A percentile compares a stretch with the other conserved stretches of the same genome.
Conservation (phyloP, 2,113 vertebrate genomes). For the Dromaius novaehollandiae region DNA sequence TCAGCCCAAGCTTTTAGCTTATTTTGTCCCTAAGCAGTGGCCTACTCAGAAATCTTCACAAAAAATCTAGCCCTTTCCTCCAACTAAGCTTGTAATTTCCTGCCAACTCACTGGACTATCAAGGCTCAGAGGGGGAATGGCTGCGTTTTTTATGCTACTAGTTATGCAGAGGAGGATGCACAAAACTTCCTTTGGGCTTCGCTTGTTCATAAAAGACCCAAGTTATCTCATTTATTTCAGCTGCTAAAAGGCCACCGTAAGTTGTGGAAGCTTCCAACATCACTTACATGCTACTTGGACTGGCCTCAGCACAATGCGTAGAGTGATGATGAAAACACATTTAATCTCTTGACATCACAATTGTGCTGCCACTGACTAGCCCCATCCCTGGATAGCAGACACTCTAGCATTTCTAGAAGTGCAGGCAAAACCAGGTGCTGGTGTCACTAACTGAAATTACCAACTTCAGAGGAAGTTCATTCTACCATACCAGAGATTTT, state of each 20-base stretch:
- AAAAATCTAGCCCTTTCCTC: neutral
- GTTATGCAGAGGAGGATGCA: neutral
- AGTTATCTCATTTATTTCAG: neutral
- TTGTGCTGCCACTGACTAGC: neutral
- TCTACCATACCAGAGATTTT: neutral
- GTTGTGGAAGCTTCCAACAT: neutral
- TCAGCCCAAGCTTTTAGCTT: neutral
- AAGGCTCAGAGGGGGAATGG: neutral
- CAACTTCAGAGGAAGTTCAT: neutral
- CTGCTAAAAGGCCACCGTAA: neutral
- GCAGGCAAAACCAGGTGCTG: neutral
- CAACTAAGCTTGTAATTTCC: neutral
- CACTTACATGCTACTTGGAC: neutral
- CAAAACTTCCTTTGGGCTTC: neutral
- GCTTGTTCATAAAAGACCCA: neutral
- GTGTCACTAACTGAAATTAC: neutral
- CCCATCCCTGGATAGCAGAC: neutral
- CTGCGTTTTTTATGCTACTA: neutral
- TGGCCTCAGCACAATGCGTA: neutral
- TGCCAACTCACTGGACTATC: neutral
- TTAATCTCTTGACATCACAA: neutral
- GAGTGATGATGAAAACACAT: neutral
- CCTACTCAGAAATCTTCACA: neutral
- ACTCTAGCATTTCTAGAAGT: neutral
- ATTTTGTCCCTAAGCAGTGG: neutral